Conservation (phyloP, 2,888 invertebrate genomes). For the Lasioglossum marginatum region DNA sequence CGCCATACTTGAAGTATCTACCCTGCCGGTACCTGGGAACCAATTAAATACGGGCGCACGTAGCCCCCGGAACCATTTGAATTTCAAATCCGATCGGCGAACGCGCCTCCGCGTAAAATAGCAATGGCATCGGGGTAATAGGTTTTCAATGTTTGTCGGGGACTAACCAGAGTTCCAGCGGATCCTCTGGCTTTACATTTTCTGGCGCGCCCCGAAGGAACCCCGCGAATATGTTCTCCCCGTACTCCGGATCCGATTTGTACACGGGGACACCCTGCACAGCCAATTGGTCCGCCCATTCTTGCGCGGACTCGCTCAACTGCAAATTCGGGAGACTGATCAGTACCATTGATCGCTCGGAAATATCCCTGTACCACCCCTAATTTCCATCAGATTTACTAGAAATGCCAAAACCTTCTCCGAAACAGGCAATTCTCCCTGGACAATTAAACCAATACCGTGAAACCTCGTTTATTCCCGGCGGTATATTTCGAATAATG, state of each 20-base stretch:
- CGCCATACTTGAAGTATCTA: constrained; percentile 74
- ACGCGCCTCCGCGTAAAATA: background rate
- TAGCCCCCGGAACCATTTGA: background rate
- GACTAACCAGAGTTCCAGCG: constrained; percentile 74
- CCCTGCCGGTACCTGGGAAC: constrained; percentile 76
- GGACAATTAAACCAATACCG: too few species aligned
- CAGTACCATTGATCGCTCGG: background rate
- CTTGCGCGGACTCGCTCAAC: constrained; percentile 77
- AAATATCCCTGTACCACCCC: background rate
- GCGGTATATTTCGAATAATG: background rate
- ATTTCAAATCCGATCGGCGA: constrained; percentile 6
- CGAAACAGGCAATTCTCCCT: background rate
- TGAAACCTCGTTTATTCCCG: background rate
- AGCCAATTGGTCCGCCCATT: constrained; percentile 77
- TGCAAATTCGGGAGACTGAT: constrained; percentile 44
- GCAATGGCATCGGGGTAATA: constrained; percentile 4
- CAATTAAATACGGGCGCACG: background rate
- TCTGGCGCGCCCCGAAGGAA: constrained; percentile 50
- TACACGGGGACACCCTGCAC: constrained; percentile 22
- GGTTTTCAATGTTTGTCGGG: constrained; percentile 7
- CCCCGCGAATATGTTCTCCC: constrained; percentile 77
- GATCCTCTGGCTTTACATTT: constrained; percentile 60
- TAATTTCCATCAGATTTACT: background rate
- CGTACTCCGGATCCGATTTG: constrained; percentile 60
- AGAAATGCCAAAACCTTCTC: background rate